Percentiles rank a stretch among this genome's conserved stretches.
Evolutionary conservation across 2,797 vertebrate species (phyloP).

Genomic region (Halcyon chelicuti): DNA sequence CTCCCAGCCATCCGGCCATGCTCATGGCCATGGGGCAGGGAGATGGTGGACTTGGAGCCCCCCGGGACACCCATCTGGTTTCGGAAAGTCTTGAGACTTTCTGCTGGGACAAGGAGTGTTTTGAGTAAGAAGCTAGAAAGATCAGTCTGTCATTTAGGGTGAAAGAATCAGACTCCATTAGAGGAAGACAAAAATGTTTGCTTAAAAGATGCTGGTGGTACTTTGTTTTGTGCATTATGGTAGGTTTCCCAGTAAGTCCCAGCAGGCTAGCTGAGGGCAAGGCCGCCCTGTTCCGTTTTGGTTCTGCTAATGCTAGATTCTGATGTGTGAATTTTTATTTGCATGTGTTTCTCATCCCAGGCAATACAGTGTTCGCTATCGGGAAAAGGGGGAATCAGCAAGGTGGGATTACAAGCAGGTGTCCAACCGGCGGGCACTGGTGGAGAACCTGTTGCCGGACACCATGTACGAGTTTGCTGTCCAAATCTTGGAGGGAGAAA

Average conservation of each 20-base stretch:
- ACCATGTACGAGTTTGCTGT: slow-evolving; percentile 97
- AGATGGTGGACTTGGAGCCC: not conserved
- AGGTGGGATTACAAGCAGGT: slow-evolving; percentile 94
- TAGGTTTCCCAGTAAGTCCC: not conserved
- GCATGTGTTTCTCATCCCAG: slow-evolving; percentile 65
- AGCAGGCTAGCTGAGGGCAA: not conserved
- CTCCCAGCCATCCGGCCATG: accelerated
- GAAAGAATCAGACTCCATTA: not conserved
- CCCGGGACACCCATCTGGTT: accelerated
- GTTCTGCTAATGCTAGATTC: not conserved
- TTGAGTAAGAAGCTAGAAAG: not conserved
- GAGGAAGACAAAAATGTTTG: not conserved
- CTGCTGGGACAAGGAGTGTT: accelerated
- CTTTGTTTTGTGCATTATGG: not conserved
- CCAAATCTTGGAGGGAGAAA: slow-evolving; percentile 87
- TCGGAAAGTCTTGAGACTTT: not conserved
- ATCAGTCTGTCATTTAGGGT: accelerated
- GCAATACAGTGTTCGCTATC: slow-evolving; percentile 89
- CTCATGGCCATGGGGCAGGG: accelerated
- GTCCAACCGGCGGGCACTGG: slow-evolving; percentile 84
- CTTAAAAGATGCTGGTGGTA: not conserved
- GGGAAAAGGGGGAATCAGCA: slow-evolving; percentile 95
- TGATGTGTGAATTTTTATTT: accelerated
- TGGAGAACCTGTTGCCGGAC: slow-evolving; percentile 90
- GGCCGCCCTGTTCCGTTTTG: not conserved